Evolutionary conservation across 2,113 vertebrate genomes (phyloP).

Genomic region (Pluvianellus socialis): DNA sequence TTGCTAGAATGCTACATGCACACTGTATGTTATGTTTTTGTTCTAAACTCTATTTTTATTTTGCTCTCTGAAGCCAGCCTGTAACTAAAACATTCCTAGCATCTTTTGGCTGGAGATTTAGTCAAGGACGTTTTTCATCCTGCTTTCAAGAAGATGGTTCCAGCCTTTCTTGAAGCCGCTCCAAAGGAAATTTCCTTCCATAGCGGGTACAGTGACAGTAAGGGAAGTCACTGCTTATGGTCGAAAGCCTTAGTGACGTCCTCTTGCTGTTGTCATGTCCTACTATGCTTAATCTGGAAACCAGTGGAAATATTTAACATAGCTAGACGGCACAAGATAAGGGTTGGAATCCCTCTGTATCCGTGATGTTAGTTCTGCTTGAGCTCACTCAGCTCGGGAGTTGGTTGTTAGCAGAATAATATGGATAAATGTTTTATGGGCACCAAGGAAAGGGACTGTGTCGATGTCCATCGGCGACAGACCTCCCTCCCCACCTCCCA

Average conservation of each 20-base stretch:
- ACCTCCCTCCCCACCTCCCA: not conserved
- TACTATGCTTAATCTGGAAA: not conserved
- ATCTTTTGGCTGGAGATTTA: constrained; percentile 10
- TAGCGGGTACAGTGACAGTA: not conserved
- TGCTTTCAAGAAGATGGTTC: not conserved
- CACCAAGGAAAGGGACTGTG: not conserved
- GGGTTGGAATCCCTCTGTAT: not conserved
- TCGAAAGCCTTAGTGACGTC: not conserved
- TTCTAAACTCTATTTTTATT: constrained; percentile 18
- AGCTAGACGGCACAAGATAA: not conserved
- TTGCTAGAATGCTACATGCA: not conserved
- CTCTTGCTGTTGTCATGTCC: not conserved
- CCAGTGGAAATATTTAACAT: not conserved
- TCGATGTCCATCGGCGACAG: not conserved
- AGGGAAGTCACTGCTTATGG: not conserved
- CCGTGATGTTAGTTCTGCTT: not conserved
- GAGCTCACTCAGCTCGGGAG: not conserved
- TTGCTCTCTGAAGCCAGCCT: not conserved
- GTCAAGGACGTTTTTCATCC: not conserved
- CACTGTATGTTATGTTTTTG: not conserved
- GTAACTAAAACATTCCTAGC: constrained; percentile 12
- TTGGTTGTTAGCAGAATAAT: not conserved
- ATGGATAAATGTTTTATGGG: not conserved
- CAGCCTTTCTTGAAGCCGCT: constrained; percentile 13
- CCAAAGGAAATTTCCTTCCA: not conserved